Base-by-base conservation (phyloP, 2,113 vertebrate species). In the Artemisiospiza belli region DNA sequence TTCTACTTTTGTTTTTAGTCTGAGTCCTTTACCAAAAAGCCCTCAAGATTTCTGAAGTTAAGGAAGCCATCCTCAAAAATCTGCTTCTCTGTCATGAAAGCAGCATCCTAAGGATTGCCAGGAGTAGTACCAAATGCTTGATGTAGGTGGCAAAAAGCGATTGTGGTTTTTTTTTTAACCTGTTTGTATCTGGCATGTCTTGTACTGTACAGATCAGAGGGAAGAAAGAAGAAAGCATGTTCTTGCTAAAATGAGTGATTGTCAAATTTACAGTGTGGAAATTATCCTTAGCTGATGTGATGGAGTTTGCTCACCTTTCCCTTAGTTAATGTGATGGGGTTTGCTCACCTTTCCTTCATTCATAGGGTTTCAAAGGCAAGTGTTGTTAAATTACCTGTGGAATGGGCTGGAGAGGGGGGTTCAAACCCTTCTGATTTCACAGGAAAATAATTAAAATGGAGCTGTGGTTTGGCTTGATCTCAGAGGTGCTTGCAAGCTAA, bases 401-500 rank as follows among this genome's bases (percentile, higher is more conserved):
- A 63, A 52, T 12, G 59, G 73, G 47, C n/a, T 2, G 22, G 46
- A 35, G 28, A 24, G 51, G 39, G 33, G 44, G 16, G 51, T 80
- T 31, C 21, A 78, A 87, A 59, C 73, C 49, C 47, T 89, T 37
- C 39, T 61, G 31, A 78, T 86, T 64, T 88, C 64, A 52, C 61
- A 74, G 75, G 66, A 86, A 83, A 81, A 68, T 81, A 83, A 83
- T 94, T 83, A 49, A 82, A 88, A 47, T 17, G 49, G 54, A 90
- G 52, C 61, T 75, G 33, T 0, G 0, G 9, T 74, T 63, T 93
- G 72, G 20, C 90, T 96, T 74, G 57, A 92, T 96, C 90, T 90
- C 47, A 28, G 73, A 89, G 68, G 76, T 90, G 64, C 82, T 86
- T 86, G 81, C 57, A 80, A 87, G 44, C 93, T 86, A 83, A 95